A percentile compares a stretch with the other conserved stretches of the same genome.
Conservation (phyloP, 2,797 vertebrate species). For the Cephalopachus bancanus region DNA sequence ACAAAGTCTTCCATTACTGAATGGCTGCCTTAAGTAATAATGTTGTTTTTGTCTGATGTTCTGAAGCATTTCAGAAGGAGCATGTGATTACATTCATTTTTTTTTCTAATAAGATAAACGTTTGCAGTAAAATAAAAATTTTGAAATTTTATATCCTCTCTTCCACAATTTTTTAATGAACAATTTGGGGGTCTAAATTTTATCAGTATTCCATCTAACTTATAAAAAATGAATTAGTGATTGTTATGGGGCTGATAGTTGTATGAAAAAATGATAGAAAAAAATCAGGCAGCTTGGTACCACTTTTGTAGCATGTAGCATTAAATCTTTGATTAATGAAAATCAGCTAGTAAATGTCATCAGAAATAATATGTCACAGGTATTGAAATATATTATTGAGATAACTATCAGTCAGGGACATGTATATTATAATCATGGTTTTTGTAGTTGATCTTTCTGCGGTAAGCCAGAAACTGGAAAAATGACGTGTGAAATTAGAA, state of each 20-base stretch:
- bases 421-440: background rate
- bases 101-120: background rate
- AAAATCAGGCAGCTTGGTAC: background rate
- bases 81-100: background rate
- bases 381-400: slow-evolving; percentile 7
- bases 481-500: background rate
- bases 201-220: background rate
- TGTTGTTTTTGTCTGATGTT: slow-evolving; percentile 32
- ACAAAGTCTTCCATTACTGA: background rate
- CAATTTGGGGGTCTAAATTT: background rate
- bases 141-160: background rate
- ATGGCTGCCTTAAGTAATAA: background rate
- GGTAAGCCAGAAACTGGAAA: background rate
- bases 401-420: background rate
- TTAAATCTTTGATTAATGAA: background rate
- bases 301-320: background rate
- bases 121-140: background rate
- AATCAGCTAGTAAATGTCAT: background rate
- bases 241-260: background rate
- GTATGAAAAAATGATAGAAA: slow-evolving; percentile 32
- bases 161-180: background rate
- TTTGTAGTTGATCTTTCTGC: slow-evolving; percentile 4
- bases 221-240: background rate
- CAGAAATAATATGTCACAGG: background rate
- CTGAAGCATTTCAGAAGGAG: background rate